Percentiles rank a stretch among this genome's conserved stretches.
Evolutionary conservation across 2,113 vertebrate species (phyloP).

Genomic region (Eubucco bourcierii): DNA sequence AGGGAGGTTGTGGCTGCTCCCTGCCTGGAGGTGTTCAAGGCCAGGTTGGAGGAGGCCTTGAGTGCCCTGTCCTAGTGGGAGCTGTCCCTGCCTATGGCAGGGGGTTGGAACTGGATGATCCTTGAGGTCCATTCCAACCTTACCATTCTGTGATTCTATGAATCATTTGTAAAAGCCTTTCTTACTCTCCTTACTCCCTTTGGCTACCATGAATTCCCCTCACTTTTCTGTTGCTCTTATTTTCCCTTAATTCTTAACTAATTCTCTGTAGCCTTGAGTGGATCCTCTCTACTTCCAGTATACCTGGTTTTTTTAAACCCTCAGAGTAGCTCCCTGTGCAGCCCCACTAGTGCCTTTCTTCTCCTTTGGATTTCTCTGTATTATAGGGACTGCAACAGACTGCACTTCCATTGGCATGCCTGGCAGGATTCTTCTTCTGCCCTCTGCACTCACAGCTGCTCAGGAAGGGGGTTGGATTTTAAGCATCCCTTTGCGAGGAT

Average conservation of each 20-base stretch:
- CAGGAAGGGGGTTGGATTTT: neutral
- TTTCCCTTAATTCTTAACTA: slow-evolving; percentile 18
- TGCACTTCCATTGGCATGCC: neutral
- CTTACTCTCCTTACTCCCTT: slow-evolving; percentile 38
- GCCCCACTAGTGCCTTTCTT: neutral
- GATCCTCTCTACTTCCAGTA: slow-evolving; percentile 15
- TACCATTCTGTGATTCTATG: neutral
- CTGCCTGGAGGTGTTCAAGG: too few relatives aligned
- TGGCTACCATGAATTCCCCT: neutral
- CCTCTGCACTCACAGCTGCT: neutral
- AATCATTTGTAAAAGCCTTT: slow-evolving; percentile 45
- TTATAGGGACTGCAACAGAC: neutral
- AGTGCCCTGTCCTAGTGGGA: too few relatives aligned
- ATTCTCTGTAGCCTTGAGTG: neutral
- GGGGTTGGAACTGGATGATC: too few relatives aligned
- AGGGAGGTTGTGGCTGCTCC: too few relatives aligned
- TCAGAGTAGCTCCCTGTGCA: neutral
- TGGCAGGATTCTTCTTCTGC: neutral
- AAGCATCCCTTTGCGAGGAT: slow-evolving; percentile 10
- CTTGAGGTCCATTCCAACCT: too few relatives aligned
- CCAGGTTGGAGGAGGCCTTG: too few relatives aligned
- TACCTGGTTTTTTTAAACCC: neutral
- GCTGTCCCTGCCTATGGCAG: too few relatives aligned
- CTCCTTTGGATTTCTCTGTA: slow-evolving; percentile 8
- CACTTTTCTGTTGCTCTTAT: slow-evolving; percentile 18